Evolutionary conservation across 2,113 vertebrate genomes (phyloP), one percentile per base, ranked within the genome.

Genomic region (Actenoides lindsayi): DNA sequence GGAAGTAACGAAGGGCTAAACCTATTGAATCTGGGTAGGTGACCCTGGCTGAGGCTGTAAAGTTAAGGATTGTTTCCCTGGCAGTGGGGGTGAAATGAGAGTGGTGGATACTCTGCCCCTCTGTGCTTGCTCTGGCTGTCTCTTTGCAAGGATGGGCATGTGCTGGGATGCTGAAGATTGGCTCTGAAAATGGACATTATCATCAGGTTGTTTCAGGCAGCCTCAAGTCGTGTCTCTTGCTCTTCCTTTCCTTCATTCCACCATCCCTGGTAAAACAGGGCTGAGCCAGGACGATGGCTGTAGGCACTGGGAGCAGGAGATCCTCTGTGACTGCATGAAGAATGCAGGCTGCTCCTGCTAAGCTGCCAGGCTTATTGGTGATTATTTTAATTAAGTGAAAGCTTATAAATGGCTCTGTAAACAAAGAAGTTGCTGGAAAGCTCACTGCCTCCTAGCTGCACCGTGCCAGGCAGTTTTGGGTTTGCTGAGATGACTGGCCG

Each of bases 361-460:
- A 70, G 30, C 50, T 76, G 18, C 33, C 56, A 78, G 27, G 13
- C 27, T 85, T 23, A 50, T 83, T 76, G 89, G 50, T 17, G 15
- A 76, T 89, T 33, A 15, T 76, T 82, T 95, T 84, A 81, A 87
- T 84, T 48, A 82, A 46, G 24, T 44, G 9, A 60, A 64, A 93
- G 70, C 63, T 79, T 86, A n/a, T 48, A 76, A 69, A 13, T 53
- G 83, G 11, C 56, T 92, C 64, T 87, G 62, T 46, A 39, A 78
- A 39, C 28, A 48, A 33, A 60, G 68, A 39, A 81, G 42, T 46
- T 70, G 64, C 64, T 81, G 93, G 56, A 21, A 78, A 65, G 33
- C 39, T 90, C n/a, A 4, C 19, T 73, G 68, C 44, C 24, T 80
- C 57, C 53, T 2, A 11, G 3, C 11, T 87, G 83, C 18, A 1